Conservation (phyloP, 37 sponge, comb jelly and placozoan genomes). For the Eunapius fragilis region DNA sequence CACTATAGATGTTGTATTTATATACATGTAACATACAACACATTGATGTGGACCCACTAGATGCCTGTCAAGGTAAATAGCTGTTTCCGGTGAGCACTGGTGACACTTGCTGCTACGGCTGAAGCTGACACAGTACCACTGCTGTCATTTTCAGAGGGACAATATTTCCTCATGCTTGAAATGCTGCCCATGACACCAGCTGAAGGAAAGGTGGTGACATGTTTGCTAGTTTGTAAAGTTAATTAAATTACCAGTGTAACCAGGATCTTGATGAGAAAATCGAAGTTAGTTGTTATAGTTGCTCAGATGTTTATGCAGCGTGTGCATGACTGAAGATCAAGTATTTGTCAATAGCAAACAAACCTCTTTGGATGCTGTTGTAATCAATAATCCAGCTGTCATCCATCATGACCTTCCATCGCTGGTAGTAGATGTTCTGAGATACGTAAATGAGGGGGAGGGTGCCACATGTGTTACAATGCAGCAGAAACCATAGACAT, state of each 20-base stretch:
- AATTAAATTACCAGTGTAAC: neutral
- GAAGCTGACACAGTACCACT: neutral
- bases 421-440: conserved; percentile 69
- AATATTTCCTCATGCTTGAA: conserved; percentile 39
- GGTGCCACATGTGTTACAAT: no score
- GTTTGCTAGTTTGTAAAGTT: neutral
- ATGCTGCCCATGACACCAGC: conserved; percentile 66
- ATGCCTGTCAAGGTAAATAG: conserved; percentile 72
- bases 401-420: conserved; percentile 75
- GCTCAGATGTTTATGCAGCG: neutral
- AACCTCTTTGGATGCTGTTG: conserved; percentile 63
- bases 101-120: conserved; percentile 12
- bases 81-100: conserved; percentile 27
- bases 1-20: conserved; percentile 41
- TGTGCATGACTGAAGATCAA: neutral
- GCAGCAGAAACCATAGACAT: neutral
- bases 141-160: neutral
- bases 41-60: conserved; percentile 31
- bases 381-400: conserved; percentile 88
- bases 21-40: neutral
- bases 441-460: neutral
- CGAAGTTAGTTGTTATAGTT: no score
- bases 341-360: neutral
- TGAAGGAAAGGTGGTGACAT: neutral
- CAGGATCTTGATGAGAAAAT: conserved; percentile 13